Evolutionary conservation across 2,113 vertebrate species (phyloP).

Genomic region (Uria aalge): DNA sequence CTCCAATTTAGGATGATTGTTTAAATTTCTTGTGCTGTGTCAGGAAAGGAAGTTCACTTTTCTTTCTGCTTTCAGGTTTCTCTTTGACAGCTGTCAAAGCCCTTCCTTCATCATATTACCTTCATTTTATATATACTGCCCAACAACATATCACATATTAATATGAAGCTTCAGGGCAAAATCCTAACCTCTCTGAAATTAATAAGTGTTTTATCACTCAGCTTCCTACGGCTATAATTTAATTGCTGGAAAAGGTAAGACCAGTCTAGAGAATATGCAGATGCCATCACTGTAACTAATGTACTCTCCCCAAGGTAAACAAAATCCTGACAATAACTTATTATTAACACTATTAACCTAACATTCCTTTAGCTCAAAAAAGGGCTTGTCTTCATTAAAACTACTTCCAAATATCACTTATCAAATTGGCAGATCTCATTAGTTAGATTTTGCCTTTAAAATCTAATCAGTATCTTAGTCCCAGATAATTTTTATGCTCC

Average conservation of each 20-base stretch:
- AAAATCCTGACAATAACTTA: constrained; percentile 8
- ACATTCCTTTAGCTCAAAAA: neutral
- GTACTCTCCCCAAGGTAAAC: neutral
- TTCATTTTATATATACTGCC: neutral
- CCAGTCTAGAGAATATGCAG: neutral
- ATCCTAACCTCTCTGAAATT: neutral
- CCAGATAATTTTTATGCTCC: constrained; percentile 33
- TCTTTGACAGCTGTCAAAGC: neutral
- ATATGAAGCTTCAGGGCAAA: neutral
- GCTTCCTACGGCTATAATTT: neutral
- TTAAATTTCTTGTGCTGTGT: neutral
- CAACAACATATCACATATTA: neutral
- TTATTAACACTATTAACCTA: neutral
- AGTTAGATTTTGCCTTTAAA: constrained; percentile 14
- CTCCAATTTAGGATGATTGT: neutral
- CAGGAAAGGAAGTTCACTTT: neutral
- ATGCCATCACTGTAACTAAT: neutral
- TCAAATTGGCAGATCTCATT: constrained; percentile 37
- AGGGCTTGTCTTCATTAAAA: constrained; percentile 21
- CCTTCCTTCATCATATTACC: neutral
- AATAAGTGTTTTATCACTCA: neutral
- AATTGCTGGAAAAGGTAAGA: neutral
- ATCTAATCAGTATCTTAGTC: constrained; percentile 23
- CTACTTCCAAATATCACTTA: neutral
- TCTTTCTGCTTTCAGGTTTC: neutral